Evolutionary conservation across 2,888 invertebrate genomes (phyloP), one percentile per base, ranked within the genome.

Genomic region (Choristoneura rosaceana): DNA sequence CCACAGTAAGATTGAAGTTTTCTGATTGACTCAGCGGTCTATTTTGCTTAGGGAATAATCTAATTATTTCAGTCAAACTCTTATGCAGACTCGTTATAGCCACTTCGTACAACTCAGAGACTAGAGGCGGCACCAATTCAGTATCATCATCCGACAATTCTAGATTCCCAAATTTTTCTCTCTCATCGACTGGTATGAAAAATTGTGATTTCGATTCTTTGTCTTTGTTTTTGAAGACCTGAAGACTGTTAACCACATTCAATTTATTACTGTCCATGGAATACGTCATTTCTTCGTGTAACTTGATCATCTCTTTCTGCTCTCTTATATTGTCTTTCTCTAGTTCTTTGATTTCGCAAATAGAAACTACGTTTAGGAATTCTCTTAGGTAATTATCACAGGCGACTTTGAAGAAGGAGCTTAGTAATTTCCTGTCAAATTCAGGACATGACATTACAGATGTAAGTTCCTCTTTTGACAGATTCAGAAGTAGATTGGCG

Each of bases 391-490:
- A 95, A 47, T 84, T 85, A 70, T 94, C 91, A 73, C 95, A 91
- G 0, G 95, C 85, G 10, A 94, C 87, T 81, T 91, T 90, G 73
- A 95, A 94, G 74, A 94, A 93, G 4, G 94, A 89, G 41, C 87
- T 83, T 8, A 95, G 82, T 55, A 95, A 88, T 82, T 93, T 93
- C 69, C 93, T 92, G 79, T 95, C 93, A 76, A 95, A 95, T 75
- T 93, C 93, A 3, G 89, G 85, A 65, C 92, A 92, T 0, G 87
- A 82, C 84, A 95, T 90, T 66, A 95, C 89, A 34, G 91, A 88
- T 76, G 86, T 91, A 79, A 94, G 81, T 25, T 91, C 91, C 60
- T 90, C 93, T 73, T 83, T 80, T 14, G 91, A 78, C 38, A 92
- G 76, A 55, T 89, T 91, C 34, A 87, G 84, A 10, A 94, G 78